Percentiles rank a stretch among this genome's conserved stretches.
phyloP scores from a whole-genome alignment of 2,797 vertebrate genomes.

The Molossus molossus region DNA sequence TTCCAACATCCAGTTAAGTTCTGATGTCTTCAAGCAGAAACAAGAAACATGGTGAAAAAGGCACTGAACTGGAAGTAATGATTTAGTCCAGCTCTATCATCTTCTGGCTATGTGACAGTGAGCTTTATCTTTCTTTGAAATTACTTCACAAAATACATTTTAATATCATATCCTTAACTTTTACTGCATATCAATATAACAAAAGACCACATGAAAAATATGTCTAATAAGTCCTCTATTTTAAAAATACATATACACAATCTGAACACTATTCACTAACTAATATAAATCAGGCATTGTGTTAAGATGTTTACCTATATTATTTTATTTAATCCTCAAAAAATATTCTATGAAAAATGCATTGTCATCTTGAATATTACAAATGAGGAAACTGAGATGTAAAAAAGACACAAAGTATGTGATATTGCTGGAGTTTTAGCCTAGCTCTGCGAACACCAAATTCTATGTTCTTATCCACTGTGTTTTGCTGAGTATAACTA shows the following conservation, averaged over 20 bases:
- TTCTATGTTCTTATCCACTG: not conserved
- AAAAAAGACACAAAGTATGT: not conserved
- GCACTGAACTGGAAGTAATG: not conserved
- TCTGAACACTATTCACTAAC: not conserved
- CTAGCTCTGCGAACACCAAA: not conserved
- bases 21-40: conserved; percentile 4
- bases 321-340: conserved; percentile 12
- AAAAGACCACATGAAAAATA: not conserved
- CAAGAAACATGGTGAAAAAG: not conserved
- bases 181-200: conserved; percentile 21
- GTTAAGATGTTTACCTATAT: not conserved
- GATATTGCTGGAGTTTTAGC: not conserved
- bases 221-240: not conserved
- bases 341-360: not conserved
- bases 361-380: not conserved
- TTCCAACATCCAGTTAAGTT: not conserved
- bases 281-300: not conserved
- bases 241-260: not conserved
- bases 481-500: not conserved
- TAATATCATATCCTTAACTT: not conserved
- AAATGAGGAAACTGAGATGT: not conserved
- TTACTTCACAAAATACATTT: not conserved
- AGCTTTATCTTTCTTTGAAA: not conserved
- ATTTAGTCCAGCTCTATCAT: not conserved
- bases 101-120: not conserved